phyloP scores from a whole-genome alignment of 1,140 invertebrate species.

The Drosophila takahashii region DNA sequence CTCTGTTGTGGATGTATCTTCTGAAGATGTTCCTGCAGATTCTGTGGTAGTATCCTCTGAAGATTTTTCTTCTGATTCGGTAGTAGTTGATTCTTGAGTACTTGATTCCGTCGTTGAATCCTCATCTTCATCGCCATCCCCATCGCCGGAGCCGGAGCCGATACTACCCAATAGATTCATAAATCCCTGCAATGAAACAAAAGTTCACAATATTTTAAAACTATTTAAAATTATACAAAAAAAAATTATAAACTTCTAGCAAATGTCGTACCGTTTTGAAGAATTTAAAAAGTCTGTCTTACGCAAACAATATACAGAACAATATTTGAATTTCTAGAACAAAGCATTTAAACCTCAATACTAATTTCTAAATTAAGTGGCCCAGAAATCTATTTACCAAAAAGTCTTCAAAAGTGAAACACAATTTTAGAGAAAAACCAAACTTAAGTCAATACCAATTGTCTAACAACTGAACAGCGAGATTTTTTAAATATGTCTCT shows the following conservation, averaged over 20 bases:
- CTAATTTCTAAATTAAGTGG: neutral
- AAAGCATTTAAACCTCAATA: neutral
- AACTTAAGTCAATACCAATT: neutral
- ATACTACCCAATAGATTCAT: constrained; percentile 29
- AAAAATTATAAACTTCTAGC: too few relatives aligned
- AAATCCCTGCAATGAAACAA: constrained; percentile 43
- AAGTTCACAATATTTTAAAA: neutral
- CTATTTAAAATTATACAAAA: too few relatives aligned
- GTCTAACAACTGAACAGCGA: neutral
- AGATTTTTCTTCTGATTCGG: neutral
- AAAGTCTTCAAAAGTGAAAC: neutral
- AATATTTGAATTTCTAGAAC: too few relatives aligned
- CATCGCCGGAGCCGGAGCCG: constrained; percentile 12
- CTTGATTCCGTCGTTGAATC: too few relatives aligned
- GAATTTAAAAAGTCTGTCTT: too few relatives aligned
- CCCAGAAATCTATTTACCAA: neutral
- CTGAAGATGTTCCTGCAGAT: too few relatives aligned
- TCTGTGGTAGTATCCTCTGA: neutral
- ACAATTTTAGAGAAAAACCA: too few relatives aligned
- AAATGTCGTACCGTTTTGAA: too few relatives aligned
- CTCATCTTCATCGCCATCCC: too few relatives aligned
- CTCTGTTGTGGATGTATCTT: too few relatives aligned
- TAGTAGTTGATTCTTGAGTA: neutral
- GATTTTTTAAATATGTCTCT: too few relatives aligned
- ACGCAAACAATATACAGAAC: too few relatives aligned